Base-by-base conservation (phyloP, 1,140 invertebrate genomes). In the Aphelenchoides avenae region DNA sequence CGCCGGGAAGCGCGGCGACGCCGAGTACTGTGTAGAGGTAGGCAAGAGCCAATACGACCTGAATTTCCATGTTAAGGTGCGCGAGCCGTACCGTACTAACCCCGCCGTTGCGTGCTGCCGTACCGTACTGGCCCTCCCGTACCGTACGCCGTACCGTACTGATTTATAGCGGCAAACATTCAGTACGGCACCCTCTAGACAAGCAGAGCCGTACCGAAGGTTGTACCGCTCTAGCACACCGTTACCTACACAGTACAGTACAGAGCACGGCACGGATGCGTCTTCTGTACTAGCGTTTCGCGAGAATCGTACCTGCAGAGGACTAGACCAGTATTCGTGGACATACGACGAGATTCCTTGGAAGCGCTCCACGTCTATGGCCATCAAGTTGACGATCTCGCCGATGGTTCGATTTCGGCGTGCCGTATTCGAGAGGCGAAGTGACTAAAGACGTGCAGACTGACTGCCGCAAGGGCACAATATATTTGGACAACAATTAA, bases 1-100 rank as follows among this genome's bases (percentile, higher is more conserved):
- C 79, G 33, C 90, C 91, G 33, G 91, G 87, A 2, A 96, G 78
- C 5, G 92, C 89, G 0, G 90, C 87, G 0, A 86, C 84, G 1
- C 91, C 85, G 4, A 84, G 54, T n/a, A 72, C 53, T 47, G 61
- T 36, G 55, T 66, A 79, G 11, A 80, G 52, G 29, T 81, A 68
- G 57, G 61, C 75, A 2, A 81, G 34, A 13, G 79, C 55, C 0
- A 57, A 24, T 15, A 42, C 18, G 29, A 64, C 54, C 42, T 75
- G 68, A 7, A 72, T 46, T 0, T 70, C 70, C 1, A 64, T 52
- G 4, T 62, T 67, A 70, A 70, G 73, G 24, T 36, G 11, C n/a
- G 34, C n/a, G 11, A 11, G 18, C 11, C 11, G 11, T 36, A n/a
- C n/a, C n/a, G n/a, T n/a, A n/a, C n/a, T n/a, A n/a, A n/a, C n/a